These are phyloP conservation scores for Drosophila percnosoma DNA, from an alignment of 2,888 invertebrate species.

Conservation along the genomic window DNA sequence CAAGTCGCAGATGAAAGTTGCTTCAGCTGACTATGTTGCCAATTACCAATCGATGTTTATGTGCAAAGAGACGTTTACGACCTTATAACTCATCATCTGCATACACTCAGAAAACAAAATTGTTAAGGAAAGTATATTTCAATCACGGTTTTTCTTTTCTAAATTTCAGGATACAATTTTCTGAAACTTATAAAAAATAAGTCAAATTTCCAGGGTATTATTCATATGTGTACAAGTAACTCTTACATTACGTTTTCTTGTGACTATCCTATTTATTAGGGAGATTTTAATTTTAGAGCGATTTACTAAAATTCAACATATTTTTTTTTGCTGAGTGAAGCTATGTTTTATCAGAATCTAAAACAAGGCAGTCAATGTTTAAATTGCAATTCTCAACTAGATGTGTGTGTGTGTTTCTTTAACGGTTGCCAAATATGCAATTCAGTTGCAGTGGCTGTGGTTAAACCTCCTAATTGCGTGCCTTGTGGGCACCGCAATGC, in stretches of 20 bases:
- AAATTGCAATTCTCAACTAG: not conserved
- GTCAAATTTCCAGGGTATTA: not conserved
- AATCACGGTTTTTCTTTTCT: not conserved
- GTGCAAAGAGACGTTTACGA: not conserved
- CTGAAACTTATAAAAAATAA: too few relatives aligned
- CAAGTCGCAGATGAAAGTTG: constrained; percentile 17
- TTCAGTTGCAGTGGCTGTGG: constrained; percentile 51
- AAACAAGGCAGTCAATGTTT: not conserved
- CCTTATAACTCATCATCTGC: not conserved
- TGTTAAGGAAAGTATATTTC: not conserved
- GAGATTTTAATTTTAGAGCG: not conserved
- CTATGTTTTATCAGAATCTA: not conserved
- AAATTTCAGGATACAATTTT: not conserved
- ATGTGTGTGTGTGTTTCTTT: not conserved
- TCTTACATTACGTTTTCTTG: not conserved
- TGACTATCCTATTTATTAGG: not conserved
- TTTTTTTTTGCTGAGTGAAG: not conserved
- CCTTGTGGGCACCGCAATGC: constrained; percentile 40
- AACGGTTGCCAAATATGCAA: constrained; percentile 24
- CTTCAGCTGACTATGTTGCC: not conserved
- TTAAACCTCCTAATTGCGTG: constrained; percentile 57
- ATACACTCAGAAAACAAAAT: not conserved
- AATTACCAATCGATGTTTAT: not conserved
- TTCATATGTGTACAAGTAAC: not conserved
- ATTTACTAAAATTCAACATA: not conserved